These are phyloP conservation scores for Phalloptychus januarius DNA, from an alignment of 2,797 vertebrate species.

Conservation along the genomic window DNA sequence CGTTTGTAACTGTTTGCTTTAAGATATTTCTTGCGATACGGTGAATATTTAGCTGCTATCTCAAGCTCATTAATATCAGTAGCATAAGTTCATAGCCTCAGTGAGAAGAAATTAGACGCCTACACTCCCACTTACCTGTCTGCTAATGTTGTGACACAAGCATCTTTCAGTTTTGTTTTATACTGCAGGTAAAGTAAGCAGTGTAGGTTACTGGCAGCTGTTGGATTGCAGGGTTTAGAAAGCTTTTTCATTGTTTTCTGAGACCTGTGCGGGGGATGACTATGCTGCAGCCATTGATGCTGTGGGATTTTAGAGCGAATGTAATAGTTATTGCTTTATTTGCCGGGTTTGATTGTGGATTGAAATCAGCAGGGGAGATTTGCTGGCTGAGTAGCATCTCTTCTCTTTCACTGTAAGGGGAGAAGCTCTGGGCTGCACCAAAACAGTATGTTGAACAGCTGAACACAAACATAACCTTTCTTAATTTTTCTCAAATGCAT, in stretches of 20 bases:
- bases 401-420: not conserved
- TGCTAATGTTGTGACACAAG: slow-evolving; percentile 13
- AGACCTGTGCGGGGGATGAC: not conserved
- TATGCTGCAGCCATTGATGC: not conserved
- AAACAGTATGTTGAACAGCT: too few species aligned
- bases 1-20: slow-evolving; percentile 26
- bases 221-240: slow-evolving; percentile 11
- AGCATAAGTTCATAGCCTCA: slow-evolving; percentile 27
- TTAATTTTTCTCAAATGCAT: not conserved
- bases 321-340: slow-evolving; percentile 17
- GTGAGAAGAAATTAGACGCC: slow-evolving; percentile 21
- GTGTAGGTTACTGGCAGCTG: slow-evolving; percentile 19
- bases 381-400: not conserved
- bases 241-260: not conserved
- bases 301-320: slow-evolving; percentile 25
- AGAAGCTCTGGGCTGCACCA: not conserved
- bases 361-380: not conserved
- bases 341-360: not conserved
- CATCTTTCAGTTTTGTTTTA: slow-evolving; percentile 25
- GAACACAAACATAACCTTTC: not conserved
- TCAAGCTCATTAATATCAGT: slow-evolving; percentile 40
- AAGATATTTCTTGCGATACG: slow-evolving; percentile 23
- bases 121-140: not conserved
- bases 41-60: slow-evolving; percentile 19
- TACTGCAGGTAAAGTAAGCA: slow-evolving; percentile 18